A percentile compares a stretch with the other conserved stretches of the same genome.
phyloP scores from a whole-genome alignment of 1,140 invertebrate genomes.

The Heliconius eleuchia region DNA sequence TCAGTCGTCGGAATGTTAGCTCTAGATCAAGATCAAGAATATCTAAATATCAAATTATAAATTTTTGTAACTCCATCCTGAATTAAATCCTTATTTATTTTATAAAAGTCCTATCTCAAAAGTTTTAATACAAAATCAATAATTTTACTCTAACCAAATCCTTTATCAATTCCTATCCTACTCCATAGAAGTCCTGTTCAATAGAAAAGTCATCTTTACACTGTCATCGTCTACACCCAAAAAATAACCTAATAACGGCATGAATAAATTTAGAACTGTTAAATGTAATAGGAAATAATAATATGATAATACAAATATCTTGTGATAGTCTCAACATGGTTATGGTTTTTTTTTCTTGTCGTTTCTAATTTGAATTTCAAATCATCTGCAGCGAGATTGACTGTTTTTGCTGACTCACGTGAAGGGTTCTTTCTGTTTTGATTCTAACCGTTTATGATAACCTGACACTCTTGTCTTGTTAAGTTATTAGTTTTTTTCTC shows the following conservation, averaged over 20 bases:
- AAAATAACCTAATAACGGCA: background rate
- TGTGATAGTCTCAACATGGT: constrained; percentile 38
- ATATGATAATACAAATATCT: constrained; percentile 38
- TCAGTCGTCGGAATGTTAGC: no score
- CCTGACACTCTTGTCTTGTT: constrained; percentile 12
- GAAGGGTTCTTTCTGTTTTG: constrained; percentile 22
- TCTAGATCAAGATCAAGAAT: no score
- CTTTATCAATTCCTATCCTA: no score
- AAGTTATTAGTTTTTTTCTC: background rate
- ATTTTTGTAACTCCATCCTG: no score
- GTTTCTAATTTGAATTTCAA: constrained; percentile 58
- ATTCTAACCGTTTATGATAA: constrained; percentile 19
- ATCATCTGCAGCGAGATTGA: constrained; percentile 47
- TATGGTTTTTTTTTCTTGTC: constrained; percentile 41
- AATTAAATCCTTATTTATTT: no score
- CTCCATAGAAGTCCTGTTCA: no score
- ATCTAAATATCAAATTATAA: no score
- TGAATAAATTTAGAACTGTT: constrained; percentile 16
- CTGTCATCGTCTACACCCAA: constrained; percentile 4
- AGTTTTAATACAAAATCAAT: no score
- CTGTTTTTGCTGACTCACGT: constrained; percentile 52
- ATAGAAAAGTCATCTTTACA: background rate
- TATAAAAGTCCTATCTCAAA: no score
- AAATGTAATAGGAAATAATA: constrained; percentile 33
- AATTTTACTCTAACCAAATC: no score